Percentiles rank a stretch among this genome's conserved stretches.
Conservation (phyloP, 2,113 vertebrate genomes). For the Mandrillus leucophaeus region DNA sequence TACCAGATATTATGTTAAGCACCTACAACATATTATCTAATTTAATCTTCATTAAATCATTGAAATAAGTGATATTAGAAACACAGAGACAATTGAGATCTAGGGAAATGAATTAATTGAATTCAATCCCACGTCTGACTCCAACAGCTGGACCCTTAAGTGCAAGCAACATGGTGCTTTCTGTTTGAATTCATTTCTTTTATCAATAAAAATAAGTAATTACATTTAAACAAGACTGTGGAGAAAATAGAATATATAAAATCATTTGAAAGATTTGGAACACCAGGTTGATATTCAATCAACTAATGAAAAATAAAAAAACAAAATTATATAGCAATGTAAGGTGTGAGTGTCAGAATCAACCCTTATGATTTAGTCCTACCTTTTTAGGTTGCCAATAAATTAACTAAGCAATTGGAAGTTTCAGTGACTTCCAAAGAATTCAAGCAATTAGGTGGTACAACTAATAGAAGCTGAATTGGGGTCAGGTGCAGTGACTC, state of each 20-base stretch:
- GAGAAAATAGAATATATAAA: not conserved
- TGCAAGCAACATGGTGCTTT: not conserved
- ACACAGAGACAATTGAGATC: not conserved
- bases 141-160: not conserved
- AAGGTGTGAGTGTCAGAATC: not conserved
- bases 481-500: too few relatives aligned
- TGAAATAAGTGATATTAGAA: not conserved
- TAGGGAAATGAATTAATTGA: not conserved
- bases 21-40: not conserved
- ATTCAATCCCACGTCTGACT: not conserved
- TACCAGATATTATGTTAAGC: not conserved
- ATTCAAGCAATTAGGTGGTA: not conserved
- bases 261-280: not conserved
- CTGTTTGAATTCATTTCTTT: not conserved
- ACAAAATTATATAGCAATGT: not conserved
- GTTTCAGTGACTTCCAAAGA: not conserved
- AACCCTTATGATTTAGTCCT: not conserved
- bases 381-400: not conserved
- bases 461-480: not conserved
- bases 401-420: not conserved
- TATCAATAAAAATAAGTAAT: not conserved
- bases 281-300: not conserved
- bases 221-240: not conserved
- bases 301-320: not conserved
- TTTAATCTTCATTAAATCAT: not conserved